Evolutionary conservation across 2,888 invertebrate species (phyloP), one percentile per base, ranked within the genome.

Genomic region (Mayetiola destructor): DNA sequence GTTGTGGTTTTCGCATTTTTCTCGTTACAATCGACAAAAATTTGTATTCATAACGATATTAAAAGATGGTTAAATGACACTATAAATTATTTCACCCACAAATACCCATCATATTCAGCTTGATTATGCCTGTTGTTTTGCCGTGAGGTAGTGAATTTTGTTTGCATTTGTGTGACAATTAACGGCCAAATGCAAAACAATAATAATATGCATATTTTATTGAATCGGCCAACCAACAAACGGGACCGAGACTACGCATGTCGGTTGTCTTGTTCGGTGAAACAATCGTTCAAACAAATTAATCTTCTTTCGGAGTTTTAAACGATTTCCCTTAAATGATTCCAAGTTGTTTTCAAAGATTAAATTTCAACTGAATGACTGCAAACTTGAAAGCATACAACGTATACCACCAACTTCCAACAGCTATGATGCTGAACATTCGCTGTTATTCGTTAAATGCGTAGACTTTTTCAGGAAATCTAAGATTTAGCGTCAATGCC

Each of bases 1-100:
- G n/a, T n/a, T n/a, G n/a, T n/a, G n/a, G n/a, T n/a, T 36, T 16
- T 39, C 21, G 6, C 12, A n/a, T 23, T 40, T 9, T 48, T 48
- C n/a, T 4, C 16, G n/a, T 23, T 12, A n/a, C n/a, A n/a, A n/a
- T n/a, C n/a, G n/a, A n/a, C n/a, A n/a, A n/a, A n/a, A n/a, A n/a
- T n/a, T 48, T 27, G 27, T 27, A 48, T 27, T 48, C 48, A 48
- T 10, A 27, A 27, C 27, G 48, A 27, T 27, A 48, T n/a, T n/a
- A 48, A 23, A 48, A 48, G 48, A 48, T 48, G 27, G 23, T 48
- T 48, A 48, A 48, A 48, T 48, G 48, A 48, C 48, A 48, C 48
- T 48, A 27, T 48, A 48, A 27, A 48, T 27, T 48, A 48, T 48
- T 48, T 48, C 27, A 4, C 48, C 27, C 48, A 9, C 32, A 27